Evolutionary conservation across 2,797 vertebrate species (phyloP).

Genomic region (Platalea minor): DNA sequence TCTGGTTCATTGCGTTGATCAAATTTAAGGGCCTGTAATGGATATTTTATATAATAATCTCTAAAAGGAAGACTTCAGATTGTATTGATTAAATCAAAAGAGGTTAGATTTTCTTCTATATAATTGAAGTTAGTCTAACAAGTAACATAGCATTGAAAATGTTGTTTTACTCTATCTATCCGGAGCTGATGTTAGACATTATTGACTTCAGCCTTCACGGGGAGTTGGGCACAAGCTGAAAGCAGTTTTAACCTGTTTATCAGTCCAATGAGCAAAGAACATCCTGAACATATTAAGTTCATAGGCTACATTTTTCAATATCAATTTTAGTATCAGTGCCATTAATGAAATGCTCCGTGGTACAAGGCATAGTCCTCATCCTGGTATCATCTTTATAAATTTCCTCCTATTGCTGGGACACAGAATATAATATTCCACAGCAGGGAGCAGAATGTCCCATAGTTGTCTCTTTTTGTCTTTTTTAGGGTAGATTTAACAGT

Average conservation of each 20-base stretch:
- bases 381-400: background rate
- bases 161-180: background rate
- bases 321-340: background rate
- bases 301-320: background rate
- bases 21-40: constrained; percentile 30
- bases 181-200: background rate
- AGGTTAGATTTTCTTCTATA: background rate
- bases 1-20: constrained; percentile 9
- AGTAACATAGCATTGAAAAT: background rate
- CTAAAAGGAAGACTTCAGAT: background rate
- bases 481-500: background rate
- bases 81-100: constrained; percentile 28
- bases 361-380: background rate
- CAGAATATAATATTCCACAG: background rate
- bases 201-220: background rate
- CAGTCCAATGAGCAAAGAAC: background rate
- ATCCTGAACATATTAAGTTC: background rate
- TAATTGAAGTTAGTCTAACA: background rate
- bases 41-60: constrained; percentile 14
- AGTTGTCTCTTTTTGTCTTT: background rate
- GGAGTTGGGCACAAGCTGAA: background rate
- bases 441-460: background rate
- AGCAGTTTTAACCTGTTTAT: background rate
- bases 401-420: background rate
- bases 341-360: background rate